A percentile compares a stretch with the other conserved stretches of the same genome.
Evolutionary conservation across 2,888 invertebrate species (phyloP).

Genomic region (Oscheius sp.): DNA sequence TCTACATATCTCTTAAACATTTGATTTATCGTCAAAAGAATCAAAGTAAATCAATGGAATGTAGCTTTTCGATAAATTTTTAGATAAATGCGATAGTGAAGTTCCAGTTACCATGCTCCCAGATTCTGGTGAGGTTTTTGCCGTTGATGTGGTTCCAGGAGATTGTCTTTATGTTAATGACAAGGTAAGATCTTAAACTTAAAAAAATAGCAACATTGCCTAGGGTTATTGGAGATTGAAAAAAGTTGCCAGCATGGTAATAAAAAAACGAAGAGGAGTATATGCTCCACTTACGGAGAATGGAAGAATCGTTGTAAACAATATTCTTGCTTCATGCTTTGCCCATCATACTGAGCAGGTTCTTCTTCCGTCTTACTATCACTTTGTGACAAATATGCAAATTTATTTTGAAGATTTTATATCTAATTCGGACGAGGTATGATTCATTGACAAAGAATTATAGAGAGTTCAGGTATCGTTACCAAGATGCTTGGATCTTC

Average conservation of each 20-base stretch:
- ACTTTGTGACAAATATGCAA: too few relatives aligned
- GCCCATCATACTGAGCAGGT: too few relatives aligned
- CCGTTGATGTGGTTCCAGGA: constrained; percentile 33
- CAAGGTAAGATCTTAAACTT: neutral
- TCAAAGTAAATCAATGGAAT: too few relatives aligned
- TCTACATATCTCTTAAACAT: constrained; percentile 39
- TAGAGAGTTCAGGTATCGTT: too few relatives aligned
- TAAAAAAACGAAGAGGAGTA: neutral
- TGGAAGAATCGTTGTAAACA: constrained; percentile 8
- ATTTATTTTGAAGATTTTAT: too few relatives aligned
- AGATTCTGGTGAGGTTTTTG: constrained; percentile 37
- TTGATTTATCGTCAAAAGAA: constrained; percentile 39
- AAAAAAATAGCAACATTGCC: neutral
- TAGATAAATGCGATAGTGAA: neutral
- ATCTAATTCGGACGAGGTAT: too few relatives aligned
- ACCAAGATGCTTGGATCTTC: too few relatives aligned
- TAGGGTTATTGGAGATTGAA: neutral
- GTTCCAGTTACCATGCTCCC: constrained; percentile 23
- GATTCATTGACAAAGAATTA: too few relatives aligned
- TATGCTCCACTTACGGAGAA: constrained; percentile 14
- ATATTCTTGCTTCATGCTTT: neutral
- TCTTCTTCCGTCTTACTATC: too few relatives aligned
- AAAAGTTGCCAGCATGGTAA: neutral
- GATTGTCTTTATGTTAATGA: constrained; percentile 38
- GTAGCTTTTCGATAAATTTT: too few relatives aligned